Base-by-base conservation (phyloP, 2,888 invertebrate genomes). In the Galerucella nymphaeae region DNA sequence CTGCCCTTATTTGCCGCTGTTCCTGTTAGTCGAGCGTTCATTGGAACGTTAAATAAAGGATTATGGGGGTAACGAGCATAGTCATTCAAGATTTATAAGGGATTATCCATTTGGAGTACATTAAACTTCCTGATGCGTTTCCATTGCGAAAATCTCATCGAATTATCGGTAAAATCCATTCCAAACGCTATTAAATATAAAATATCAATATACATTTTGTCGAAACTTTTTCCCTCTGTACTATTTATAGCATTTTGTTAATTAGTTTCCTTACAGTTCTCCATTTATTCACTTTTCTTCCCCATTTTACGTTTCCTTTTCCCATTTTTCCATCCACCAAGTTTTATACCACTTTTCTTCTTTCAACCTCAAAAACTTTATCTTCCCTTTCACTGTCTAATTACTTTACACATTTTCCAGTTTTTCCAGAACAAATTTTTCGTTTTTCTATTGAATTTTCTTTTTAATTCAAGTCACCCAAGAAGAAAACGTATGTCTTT, bases 11-110 rank as follows among this genome's bases (percentile, higher is more conserved):
- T 67, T 67, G 55, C 41, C 23, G 18, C 42, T 45, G 66, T 58
- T 48, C 67, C 16, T 67, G 45, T 59, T 67, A 67, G 45, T 59
- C 59, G 59, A 41, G 45, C 61, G 58, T 67, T 67, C 66, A 67
- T 38, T 67, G 45, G 42, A 42, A 67, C 66, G 67, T 67, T 67
- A 61, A 67, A 67, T 67, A 67, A 67, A 67, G 67, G 67, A 59
- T 67, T 67, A 67, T 67, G 23, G 53, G 67, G 67, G 67, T 66
- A 66, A 66, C 66, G 57, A 66, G 66, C 66, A 67, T 67, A 67
- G 67, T 67, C 59, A 67, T 59, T 67, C 38, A 48, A 67, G 59
- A 67, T 67, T 67, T 59, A 67, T 42, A 59, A 59, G 48, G 59
- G 67, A 45, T 67, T 67, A 45, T 45, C 45, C 45, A 45, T 58